Evolutionary conservation across 2,797 vertebrate species (phyloP).

Genomic region (Phaenicophaeus curvirostris): DNA sequence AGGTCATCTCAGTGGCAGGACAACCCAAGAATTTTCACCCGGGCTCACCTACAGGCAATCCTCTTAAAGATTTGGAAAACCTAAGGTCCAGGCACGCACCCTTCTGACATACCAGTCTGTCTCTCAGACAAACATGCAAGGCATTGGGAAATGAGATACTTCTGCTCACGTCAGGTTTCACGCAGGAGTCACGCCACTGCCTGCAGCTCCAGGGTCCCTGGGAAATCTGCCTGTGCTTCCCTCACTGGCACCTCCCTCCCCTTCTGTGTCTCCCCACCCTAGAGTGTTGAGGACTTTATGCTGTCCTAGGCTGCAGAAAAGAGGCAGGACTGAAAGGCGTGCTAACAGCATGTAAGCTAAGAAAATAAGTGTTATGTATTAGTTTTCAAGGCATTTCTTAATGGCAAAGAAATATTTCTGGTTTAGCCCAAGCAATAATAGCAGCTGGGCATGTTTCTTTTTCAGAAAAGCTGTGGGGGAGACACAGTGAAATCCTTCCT

Average conservation of each 20-base stretch:
- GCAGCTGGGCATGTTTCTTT: neutral
- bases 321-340: neutral
- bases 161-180: neutral
- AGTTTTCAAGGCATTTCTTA: neutral
- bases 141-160: neutral
- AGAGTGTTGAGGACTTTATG: accelerated
- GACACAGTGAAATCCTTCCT: neutral
- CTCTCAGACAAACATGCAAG: neutral
- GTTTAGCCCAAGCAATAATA: neutral
- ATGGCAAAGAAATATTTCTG: neutral
- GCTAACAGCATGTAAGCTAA: neutral
- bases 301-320: neutral
- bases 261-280: accelerated
- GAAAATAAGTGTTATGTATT: neutral
- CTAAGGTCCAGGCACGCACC: accelerated
- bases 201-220: neutral
- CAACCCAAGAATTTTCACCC: neutral
- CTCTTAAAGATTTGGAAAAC: neutral
- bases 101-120: neutral
- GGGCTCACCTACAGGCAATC: neutral
- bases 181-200: neutral
- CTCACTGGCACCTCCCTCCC: neutral
- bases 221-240: neutral
- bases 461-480: neutral
- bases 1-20: neutral